Evolutionary conservation across 2,797 vertebrate species (phyloP).

Genomic region (Stomatorhinus walkeri): DNA sequence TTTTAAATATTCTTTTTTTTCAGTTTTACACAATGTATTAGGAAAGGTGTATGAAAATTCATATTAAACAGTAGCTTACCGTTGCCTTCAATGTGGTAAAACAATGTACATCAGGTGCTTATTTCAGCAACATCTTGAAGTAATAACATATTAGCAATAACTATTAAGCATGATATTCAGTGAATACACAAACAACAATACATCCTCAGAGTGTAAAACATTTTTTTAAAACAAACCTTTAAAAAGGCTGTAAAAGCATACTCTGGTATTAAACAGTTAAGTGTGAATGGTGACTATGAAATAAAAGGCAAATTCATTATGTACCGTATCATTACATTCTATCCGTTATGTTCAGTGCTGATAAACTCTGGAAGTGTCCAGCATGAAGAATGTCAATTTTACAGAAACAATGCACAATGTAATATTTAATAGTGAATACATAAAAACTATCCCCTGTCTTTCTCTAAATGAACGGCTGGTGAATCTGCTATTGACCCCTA

Average conservation of each 20-base stretch:
- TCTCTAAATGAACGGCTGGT: background rate
- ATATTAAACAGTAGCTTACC: constrained; percentile 19
- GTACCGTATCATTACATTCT: constrained; percentile 44
- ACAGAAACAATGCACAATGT: constrained; percentile 13
- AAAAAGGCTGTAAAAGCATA: constrained; percentile 21
- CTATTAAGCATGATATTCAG: constrained; percentile 14
- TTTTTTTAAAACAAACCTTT: constrained; percentile 13
- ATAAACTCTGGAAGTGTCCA: constrained; percentile 42
- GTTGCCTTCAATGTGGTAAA: constrained; percentile 24
- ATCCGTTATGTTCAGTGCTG: constrained; percentile 51
- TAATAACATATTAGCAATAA: constrained; percentile 5
- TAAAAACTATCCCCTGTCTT: background rate
- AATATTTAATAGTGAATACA: constrained; percentile 14
- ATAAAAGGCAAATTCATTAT: constrained; percentile 15
- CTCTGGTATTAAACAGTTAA: constrained; percentile 8
- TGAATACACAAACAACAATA: constrained; percentile 1
- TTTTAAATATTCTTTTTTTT: constrained; percentile 23
- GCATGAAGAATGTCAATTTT: constrained; percentile 36
- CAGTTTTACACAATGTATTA: constrained; percentile 19
- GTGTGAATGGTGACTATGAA: constrained; percentile 8
- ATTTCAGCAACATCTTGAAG: constrained; percentile 12
- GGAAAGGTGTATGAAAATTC: constrained; percentile 19
- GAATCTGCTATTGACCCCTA: background rate
- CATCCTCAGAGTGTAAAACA: constrained; percentile 2
- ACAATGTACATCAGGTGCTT: constrained; percentile 2